These are phyloP conservation scores for Hermetia illucens DNA, from an alignment of 1,140 invertebrate genomes.

Conservation along the genomic window DNA sequence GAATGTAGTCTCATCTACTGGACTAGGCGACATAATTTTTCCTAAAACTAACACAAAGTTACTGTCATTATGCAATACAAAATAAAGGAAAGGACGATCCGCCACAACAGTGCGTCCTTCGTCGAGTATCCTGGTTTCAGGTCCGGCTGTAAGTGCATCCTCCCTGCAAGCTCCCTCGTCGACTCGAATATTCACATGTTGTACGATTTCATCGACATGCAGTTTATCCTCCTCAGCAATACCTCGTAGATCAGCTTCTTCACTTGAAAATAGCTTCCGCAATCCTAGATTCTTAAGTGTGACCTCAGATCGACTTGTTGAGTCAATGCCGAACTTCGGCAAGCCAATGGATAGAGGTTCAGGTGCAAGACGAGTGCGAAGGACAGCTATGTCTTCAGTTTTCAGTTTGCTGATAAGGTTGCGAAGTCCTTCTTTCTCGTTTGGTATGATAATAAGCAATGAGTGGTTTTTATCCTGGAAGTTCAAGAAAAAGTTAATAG, in stretches of 20 bases:
- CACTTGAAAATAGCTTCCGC: conserved; percentile 37
- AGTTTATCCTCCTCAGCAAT: conserved; percentile 36
- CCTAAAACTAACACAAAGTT: conserved; percentile 47
- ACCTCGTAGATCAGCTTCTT: conserved; percentile 38
- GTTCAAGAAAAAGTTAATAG: conserved; percentile 1
- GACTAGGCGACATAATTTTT: too few species aligned
- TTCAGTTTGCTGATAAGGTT: conserved; percentile 17
- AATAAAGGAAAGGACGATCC: conserved; percentile 53
- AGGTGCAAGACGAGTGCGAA: conserved; percentile 12
- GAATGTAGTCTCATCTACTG: too few species aligned
- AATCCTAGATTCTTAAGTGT: conserved; percentile 35
- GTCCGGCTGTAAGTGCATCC: conserved; percentile 15
- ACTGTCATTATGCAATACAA: conserved; percentile 43
- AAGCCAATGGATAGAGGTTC: conserved; percentile 15
- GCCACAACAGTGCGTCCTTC: conserved; percentile 35
- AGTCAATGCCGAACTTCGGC: conserved; percentile 25
- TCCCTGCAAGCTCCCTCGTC: conserved; percentile 31
- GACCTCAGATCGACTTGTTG: conserved; percentile 23
- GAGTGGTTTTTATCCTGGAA: conserved; percentile 39
- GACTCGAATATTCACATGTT: conserved; percentile 42
- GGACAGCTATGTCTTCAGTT: conserved; percentile 8
- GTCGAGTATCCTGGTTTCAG: conserved; percentile 15
- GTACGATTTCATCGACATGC: conserved; percentile 43
- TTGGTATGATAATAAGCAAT: conserved; percentile 37
- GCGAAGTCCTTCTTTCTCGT: conserved; percentile 34